Evolutionary conservation across 2,888 invertebrate species (phyloP), one percentile per base, ranked within the genome.

Genomic region (Blastobasis adustella): DNA sequence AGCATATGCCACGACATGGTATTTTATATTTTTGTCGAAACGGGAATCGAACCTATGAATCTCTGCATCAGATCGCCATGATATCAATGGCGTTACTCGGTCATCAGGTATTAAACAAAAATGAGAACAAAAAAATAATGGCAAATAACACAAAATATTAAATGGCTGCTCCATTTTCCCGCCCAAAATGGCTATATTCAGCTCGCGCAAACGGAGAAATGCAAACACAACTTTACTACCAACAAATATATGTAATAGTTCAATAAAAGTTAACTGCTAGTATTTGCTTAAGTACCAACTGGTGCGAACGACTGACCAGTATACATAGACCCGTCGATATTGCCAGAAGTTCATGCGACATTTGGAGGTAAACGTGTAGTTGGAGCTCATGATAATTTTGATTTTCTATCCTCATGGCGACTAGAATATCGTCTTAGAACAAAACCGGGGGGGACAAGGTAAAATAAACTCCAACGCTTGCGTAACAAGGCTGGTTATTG

Each of bases 181-280:
- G 49, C 23, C 23, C 23, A 23, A 23, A 23, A 23, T 23, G 23
- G 23, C 23, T 23, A 23, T 23, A 2, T 23, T 23, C 23, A 1
- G 23, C 23, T 23, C 23, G 23, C 23, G 23, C 2, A 23, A 23
- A 23, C 23, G 61, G 61, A 63, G 65, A 69, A 65, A 63, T 67
- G 68, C 61, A 70, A 70, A 76, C 75, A 80, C 73, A 69, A 78
- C 71, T 80, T 77, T 82, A 80, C 79, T 76, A 72, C 63, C 23
- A 67, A 65, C 62, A 65, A 76, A 80, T 79, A 71, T 75, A 77
- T 79, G 78, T 76, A 76, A 80, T 73, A 78, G 80, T 78, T 69
- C 66, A 68, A 82, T 84, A 82, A 83, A 84, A 82, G 74, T 79
- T 79, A 79, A 82, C 77, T 71, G 69, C 72, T 67, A 71, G 76